phyloP scores from a whole-genome alignment of 2,113 vertebrate species.

The Percopsis transmontana region DNA sequence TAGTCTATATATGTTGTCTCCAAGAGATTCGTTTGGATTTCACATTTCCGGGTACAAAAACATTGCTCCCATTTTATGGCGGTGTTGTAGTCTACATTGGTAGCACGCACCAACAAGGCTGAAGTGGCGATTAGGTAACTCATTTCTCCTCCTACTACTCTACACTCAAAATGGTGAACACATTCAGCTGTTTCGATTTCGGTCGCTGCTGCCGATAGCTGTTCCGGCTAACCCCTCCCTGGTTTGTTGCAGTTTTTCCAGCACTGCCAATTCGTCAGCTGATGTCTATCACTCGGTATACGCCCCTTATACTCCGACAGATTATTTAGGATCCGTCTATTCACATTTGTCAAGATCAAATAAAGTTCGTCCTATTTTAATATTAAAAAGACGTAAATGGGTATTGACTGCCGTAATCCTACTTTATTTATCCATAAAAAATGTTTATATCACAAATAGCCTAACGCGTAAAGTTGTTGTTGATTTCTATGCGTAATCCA shows the following conservation, averaged over 20 bases:
- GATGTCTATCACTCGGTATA: slow-evolving; percentile 77
- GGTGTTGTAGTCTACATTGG: slow-evolving; percentile 4
- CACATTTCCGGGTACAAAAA: slow-evolving; percentile 50
- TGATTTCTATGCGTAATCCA: neutral
- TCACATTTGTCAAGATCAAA: neutral
- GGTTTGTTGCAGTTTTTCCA: slow-evolving; percentile 68
- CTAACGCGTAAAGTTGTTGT: too few species aligned
- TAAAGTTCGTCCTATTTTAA: neutral
- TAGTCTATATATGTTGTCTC: neutral
- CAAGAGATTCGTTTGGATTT: neutral
- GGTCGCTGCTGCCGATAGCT: slow-evolving; percentile 7
- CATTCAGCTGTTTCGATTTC: slow-evolving; percentile 37
- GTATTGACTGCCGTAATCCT: neutral
- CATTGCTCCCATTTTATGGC: slow-evolving; percentile 58
- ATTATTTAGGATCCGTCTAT: slow-evolving; percentile 6
- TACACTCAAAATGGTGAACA: slow-evolving; percentile 66
- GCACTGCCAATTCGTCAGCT: slow-evolving; percentile 86
- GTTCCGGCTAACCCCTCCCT: slow-evolving; percentile 35
- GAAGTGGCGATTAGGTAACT: slow-evolving; percentile 45
- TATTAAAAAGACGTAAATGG: neutral
- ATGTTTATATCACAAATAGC: too few species aligned
- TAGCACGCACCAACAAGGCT: slow-evolving; percentile 12
- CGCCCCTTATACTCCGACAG: slow-evolving; percentile 41
- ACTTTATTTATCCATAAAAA: too few species aligned
- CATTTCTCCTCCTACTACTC: slow-evolving; percentile 13